phyloP scores from a whole-genome alignment of 1,140 invertebrate genomes.

The Magallana gigas region DNA sequence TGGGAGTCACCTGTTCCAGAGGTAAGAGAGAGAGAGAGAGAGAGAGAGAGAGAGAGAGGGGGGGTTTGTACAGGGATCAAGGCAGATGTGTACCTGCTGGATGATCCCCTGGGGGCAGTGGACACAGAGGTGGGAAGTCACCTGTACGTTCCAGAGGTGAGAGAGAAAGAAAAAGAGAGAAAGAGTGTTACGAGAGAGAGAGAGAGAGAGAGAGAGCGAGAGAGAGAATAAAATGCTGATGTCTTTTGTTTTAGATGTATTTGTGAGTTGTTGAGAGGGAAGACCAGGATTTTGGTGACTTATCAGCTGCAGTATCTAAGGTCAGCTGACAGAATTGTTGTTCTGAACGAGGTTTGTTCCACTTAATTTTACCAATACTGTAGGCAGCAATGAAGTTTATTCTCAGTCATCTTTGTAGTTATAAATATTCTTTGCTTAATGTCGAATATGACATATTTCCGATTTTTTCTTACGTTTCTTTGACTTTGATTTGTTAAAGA shows the following conservation, averaged over 20 bases:
- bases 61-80: too few relatives aligned
- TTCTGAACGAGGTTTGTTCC: conserved; percentile 83
- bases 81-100: too few relatives aligned
- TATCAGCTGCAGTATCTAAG: conserved; percentile 92
- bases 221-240: background rate
- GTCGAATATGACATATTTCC: too few relatives aligned
- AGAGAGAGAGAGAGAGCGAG: too few relatives aligned
- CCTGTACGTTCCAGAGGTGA: too few relatives aligned
- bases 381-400: too few relatives aligned
- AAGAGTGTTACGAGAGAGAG: background rate
- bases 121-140: background rate
- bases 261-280: conserved; percentile 84
- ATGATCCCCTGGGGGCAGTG: too few relatives aligned
- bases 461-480: too few relatives aligned
- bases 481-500: too few relatives aligned
- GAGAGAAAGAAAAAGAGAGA: background rate
- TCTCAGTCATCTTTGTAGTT: too few relatives aligned
- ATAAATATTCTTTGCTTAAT: too few relatives aligned
- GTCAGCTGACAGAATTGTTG: conserved; percentile 86
- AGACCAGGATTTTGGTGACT: conserved; percentile 89
- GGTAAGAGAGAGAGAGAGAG: conserved; percentile 49
- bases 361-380: background rate
- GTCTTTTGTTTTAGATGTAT: conserved; percentile 75
- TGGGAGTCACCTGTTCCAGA: conserved; percentile 86
- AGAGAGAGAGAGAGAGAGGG: too few relatives aligned